phyloP scores from a whole-genome alignment of 2,888 invertebrate species.

The Eupithecia pulchellata region DNA sequence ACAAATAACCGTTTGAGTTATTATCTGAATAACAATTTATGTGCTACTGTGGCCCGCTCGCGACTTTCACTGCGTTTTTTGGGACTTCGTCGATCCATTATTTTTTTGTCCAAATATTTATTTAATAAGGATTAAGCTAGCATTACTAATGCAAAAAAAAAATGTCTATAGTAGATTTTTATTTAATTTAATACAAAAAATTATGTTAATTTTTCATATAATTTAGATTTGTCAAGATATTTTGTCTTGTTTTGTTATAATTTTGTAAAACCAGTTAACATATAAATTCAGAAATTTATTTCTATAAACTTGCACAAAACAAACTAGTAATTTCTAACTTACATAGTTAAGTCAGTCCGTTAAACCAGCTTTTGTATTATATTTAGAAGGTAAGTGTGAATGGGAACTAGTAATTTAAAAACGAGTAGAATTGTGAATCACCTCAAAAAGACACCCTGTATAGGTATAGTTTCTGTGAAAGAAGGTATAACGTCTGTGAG shows the following conservation, averaged over 20 bases:
- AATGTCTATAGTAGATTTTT: too few relatives aligned
- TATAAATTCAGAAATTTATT: too few relatives aligned
- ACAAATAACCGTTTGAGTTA: conserved; percentile 43
- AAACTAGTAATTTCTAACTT: not conserved
- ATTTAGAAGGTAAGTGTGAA: conserved; percentile 4
- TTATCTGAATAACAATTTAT: conserved; percentile 42
- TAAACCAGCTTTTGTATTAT: not conserved
- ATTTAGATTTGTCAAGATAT: too few relatives aligned
- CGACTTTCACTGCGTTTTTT: not conserved
- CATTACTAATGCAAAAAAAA: too few relatives aligned
- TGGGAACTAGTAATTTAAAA: not conserved
- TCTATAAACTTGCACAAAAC: not conserved
- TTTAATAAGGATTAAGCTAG: too few relatives aligned
- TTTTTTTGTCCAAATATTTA: too few relatives aligned
- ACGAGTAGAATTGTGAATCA: conserved; percentile 3
- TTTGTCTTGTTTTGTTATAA: too few relatives aligned
- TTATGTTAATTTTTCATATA: too few relatives aligned
- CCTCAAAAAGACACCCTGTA: too few relatives aligned
- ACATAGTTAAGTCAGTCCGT: conserved; percentile 1
- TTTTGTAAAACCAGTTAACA: too few relatives aligned
- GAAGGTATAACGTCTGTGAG: not conserved
- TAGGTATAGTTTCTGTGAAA: not conserved
- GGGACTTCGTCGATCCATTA: not conserved
- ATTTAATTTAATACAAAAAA: too few relatives aligned
- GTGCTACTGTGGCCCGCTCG: not conserved